Evolutionary conservation across 2,888 invertebrate species (phyloP).

Genomic region (Leptinotarsa rubiginosa): DNA sequence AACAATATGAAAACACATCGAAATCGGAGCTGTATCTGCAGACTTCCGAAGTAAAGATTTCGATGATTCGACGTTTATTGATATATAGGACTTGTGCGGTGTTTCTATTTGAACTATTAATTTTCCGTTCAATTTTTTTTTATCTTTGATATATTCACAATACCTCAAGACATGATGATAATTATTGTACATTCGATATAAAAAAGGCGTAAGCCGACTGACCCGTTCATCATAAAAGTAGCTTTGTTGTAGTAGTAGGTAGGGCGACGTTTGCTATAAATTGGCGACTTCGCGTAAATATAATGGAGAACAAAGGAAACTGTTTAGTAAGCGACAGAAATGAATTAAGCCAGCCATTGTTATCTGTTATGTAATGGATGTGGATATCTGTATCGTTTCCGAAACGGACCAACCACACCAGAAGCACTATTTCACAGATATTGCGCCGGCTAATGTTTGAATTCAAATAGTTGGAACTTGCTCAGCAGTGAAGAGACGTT

Average conservation of each 20-base stretch:
- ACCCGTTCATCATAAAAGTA: neutral
- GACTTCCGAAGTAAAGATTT: no score
- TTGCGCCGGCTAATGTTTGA: conserved; percentile 51
- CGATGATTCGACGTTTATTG: no score
- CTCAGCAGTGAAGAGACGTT: conserved; percentile 20
- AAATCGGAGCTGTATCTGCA: no score
- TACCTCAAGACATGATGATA: no score
- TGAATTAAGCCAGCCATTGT: conserved; percentile 64
- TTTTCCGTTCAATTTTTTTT: no score
- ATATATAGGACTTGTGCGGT: no score
- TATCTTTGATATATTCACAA: no score
- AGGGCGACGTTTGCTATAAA: conserved; percentile 48
- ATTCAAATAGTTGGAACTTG: conserved; percentile 39
- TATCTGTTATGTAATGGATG: conserved; percentile 65
- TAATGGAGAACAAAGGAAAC: conserved; percentile 63
- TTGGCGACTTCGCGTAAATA: conserved; percentile 60
- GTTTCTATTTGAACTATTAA: no score
- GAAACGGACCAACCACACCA: conserved; percentile 53
- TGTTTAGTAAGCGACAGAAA: conserved; percentile 63
- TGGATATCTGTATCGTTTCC: conserved; percentile 62
- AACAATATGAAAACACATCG: no score
- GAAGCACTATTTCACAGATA: conserved; percentile 62
- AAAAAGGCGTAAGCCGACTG: neutral
- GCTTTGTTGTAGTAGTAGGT: conserved; percentile 15
- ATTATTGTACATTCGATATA: neutral